These are phyloP conservation scores for Neolamprologus hecqui DNA, from an alignment of 2,113 vertebrate genomes.

Conservation along the genomic window DNA sequence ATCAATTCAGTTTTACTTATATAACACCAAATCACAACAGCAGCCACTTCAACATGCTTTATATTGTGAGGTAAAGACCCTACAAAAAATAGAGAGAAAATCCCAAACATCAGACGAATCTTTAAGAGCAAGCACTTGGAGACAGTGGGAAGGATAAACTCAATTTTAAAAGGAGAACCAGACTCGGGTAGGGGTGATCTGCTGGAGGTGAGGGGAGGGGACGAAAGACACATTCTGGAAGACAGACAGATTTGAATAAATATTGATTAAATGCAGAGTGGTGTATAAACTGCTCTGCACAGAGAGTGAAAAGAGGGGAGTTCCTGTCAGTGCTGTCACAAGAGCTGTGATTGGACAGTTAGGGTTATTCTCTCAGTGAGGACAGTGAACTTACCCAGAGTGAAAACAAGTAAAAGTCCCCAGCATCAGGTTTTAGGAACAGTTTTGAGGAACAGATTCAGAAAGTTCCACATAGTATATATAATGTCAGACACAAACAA, in stretches of 20 bases:
- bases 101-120: too few relatives aligned
- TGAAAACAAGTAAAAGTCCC: neutral
- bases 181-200: neutral
- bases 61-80: too few relatives aligned
- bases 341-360: neutral
- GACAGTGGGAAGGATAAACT: too few relatives aligned
- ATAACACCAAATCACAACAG: neutral
- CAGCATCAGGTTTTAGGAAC: neutral
- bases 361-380: neutral
- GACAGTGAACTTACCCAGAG: neutral
- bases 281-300: neutral
- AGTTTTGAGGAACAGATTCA: neutral
- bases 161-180: neutral
- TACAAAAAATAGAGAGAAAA: too few relatives aligned
- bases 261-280: neutral
- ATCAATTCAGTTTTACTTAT: neutral
- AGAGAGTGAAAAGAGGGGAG: neutral
- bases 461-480: neutral
- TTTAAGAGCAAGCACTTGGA: too few relatives aligned
- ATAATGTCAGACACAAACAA: neutral
- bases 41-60: too few relatives aligned
- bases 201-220: neutral
- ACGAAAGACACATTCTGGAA: neutral
- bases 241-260: neutral
- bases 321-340: neutral